These are phyloP conservation scores for Drosophila nasuta DNA, from an alignment of 1,140 invertebrate genomes.

Conservation along the genomic window DNA sequence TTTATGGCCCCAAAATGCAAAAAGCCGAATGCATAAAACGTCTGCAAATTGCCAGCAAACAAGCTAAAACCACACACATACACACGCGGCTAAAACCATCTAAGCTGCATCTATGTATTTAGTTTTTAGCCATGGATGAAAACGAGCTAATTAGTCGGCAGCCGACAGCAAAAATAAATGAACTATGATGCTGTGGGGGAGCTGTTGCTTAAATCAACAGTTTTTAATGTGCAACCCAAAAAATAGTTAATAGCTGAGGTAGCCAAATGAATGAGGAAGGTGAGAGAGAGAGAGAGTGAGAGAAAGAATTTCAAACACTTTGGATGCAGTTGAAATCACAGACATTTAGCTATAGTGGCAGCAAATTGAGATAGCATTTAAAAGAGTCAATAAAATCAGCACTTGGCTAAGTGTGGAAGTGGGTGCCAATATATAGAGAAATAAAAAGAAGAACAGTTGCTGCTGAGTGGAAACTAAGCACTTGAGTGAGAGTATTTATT, in stretches of 20 bases:
- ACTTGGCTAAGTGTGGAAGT: too few species aligned
- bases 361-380: too few species aligned
- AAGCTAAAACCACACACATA: conserved; percentile 9
- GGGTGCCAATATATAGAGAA: too few species aligned
- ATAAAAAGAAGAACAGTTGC: too few species aligned
- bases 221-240: neutral
- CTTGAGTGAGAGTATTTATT: too few species aligned
- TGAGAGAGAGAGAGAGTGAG: neutral
- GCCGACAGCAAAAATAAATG: conserved; percentile 4
- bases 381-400: too few species aligned
- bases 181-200: neutral
- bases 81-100: neutral
- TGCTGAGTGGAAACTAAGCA: too few species aligned
- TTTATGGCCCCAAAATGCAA: conserved; percentile 68
- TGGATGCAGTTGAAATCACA: neutral
- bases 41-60: conserved; percentile 15
- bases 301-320: neutral
- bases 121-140: conserved; percentile 1
- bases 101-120: neutral
- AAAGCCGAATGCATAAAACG: conserved; percentile 48
- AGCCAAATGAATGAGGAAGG: neutral
- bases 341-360: too few species aligned
- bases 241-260: neutral
- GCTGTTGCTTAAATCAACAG: conserved; percentile 8
- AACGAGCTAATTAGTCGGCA: conserved; percentile 10